A percentile compares a stretch with the other conserved stretches of the same genome.
phyloP scores from a whole-genome alignment of 2,113 vertebrate genomes.

The Sisor rabdophorus region DNA sequence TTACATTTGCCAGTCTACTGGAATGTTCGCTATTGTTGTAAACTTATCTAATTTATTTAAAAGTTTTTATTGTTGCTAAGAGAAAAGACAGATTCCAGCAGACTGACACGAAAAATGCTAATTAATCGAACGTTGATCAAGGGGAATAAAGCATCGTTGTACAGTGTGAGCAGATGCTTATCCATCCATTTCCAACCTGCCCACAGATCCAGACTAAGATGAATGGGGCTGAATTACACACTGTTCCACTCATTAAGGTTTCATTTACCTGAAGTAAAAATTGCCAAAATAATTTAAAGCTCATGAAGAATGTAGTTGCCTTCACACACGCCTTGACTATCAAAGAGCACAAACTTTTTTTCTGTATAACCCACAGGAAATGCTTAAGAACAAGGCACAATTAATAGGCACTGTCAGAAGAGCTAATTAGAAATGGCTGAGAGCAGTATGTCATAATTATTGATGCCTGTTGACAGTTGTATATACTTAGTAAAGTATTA shows the following conservation, averaged over 20 bases:
- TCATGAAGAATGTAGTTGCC: slow-evolving; percentile 55
- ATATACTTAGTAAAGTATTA: slow-evolving; percentile 36
- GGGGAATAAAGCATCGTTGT: not conserved
- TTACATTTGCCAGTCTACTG: not conserved
- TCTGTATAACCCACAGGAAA: slow-evolving; percentile 58
- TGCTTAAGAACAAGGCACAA: slow-evolving; percentile 54
- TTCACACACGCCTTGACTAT: slow-evolving; percentile 57
- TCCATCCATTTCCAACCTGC: slow-evolving; percentile 63
- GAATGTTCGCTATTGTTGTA: slow-evolving; percentile 1
- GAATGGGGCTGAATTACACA: slow-evolving; percentile 52
- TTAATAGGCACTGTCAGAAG: slow-evolving; percentile 49
- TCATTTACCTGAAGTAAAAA: slow-evolving; percentile 56
- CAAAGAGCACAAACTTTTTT: slow-evolving; percentile 49
- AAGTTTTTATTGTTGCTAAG: not conserved
- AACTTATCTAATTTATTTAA: not conserved
- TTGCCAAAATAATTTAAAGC: slow-evolving; percentile 58
- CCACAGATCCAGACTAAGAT: slow-evolving; percentile 61
- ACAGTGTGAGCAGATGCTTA: slow-evolving; percentile 51
- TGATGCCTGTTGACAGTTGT: slow-evolving; percentile 60
- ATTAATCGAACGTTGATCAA: not conserved
- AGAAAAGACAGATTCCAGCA: not conserved
- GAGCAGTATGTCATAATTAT: slow-evolving; percentile 54
- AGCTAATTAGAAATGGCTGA: slow-evolving; percentile 61
- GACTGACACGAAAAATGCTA: not conserved
- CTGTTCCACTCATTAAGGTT: slow-evolving; percentile 58